Evolutionary conservation across 2,113 vertebrate species (phyloP), one percentile per base, ranked within the genome.

Genomic region (Pituophis catenifer): DNA sequence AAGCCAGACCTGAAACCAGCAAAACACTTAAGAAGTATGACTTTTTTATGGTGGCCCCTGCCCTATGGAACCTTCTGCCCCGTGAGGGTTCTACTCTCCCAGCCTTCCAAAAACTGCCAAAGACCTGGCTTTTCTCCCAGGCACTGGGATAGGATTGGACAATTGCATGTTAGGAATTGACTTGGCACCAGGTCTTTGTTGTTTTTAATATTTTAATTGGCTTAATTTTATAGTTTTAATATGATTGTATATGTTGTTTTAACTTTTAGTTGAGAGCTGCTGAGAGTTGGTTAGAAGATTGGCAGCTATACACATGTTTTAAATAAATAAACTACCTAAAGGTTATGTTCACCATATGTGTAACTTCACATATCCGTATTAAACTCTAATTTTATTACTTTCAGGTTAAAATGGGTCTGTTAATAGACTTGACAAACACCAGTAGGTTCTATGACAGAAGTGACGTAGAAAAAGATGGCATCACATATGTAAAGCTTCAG

Each of bases 361-460:
- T 44, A 81, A 38, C 3, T 81, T 21, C 75, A 12, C 38, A 1
- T 38, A 21, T 75, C 29, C 70, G 21, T 33, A 5, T 89, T 86
- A 29, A 90, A 53, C 23, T 21, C 23, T 1, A 24, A 62, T 75
- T 91, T 91, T 90, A 91, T 91, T 95, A 53, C n/a, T 93, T 95
- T 59, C 93, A 99, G 99, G 99, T 99, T 92, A 99, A 99, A 97
- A 99, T 99, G 99, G 98, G 99, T 94, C 97, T 99, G 95, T 98
- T 99, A 93, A 96, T 99, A 89, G 99, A 99, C 95, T 97, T 99
- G 97, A 99, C 99, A 15, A 99, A 99, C 97, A 99, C 99, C 11
- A 98, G 98, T 81, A 98, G 99, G 94, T 99, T 99, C 96, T 99
- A 99, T 96, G 99, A 99, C 54, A 98, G 98, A 93, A 98, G 97